Evolutionary conservation across 2,888 invertebrate species (phyloP), one percentile per base, ranked within the genome.

Genomic region (Leptinotarsa rubiginosa): DNA sequence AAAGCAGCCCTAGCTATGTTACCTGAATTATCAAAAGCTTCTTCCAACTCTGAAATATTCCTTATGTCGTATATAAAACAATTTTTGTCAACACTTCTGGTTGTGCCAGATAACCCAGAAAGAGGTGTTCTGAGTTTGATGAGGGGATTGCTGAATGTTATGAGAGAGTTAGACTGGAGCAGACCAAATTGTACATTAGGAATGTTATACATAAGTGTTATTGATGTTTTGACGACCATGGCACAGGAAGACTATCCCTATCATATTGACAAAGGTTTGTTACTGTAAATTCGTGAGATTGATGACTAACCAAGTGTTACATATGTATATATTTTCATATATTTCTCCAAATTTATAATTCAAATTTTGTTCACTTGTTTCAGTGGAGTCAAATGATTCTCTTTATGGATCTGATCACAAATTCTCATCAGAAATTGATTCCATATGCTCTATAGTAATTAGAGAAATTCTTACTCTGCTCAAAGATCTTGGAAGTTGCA

Each of bases 341-440:
- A 50, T 47, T 52, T 67, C 75, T 52, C 25, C 41, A 41, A 41
- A 41, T 10, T 41, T 10, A 41, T 41, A 41, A 12, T 41, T 10
- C 41, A 41, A 41, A 41, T 41, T 41, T 41, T 41, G 10, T n/a
- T 20, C 25, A 16, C 72, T 76, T 80, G 81, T 89, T 89, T 83
- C 81, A 93, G 96, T 98, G 76, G 94, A 97, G 84, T 97, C 97
- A 3, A 98, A 98, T 86, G 97, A 98, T 87, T 91, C 93, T 73
- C 88, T 98, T 56, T 98, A 98, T 85, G 97, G 97, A 10, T 92
- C 93, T 15, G 97, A 97, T 88, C 91, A 92, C 16, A 96, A 96
- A 87, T 98, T 96, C 86, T 89, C 97, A 68, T 88, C 89, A 3
- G 95, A 96, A 87, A 90, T 97, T 1, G 93, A 95, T 83, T 92